Evolutionary conservation across 2,888 invertebrate genomes (phyloP).

Genomic region (Patella depressa): DNA sequence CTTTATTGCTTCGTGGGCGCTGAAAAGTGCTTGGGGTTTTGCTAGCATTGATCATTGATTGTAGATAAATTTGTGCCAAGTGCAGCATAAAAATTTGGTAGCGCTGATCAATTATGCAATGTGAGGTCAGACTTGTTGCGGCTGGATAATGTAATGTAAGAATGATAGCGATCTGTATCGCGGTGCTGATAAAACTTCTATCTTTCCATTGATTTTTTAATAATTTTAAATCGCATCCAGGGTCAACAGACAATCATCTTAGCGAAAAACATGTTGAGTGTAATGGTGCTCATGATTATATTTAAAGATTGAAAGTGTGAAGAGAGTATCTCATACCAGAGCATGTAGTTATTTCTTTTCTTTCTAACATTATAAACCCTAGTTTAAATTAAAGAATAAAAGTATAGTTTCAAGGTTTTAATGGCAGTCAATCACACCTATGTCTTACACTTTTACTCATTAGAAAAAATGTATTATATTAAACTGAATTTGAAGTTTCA

Average conservation of each 20-base stretch:
- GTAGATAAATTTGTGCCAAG: conserved; percentile 13
- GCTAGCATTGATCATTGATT: conserved; percentile 9
- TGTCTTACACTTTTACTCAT: too few relatives aligned
- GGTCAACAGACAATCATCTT: conserved; percentile 6
- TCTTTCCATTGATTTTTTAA: conserved; percentile 11
- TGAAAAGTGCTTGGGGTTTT: background rate
- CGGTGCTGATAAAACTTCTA: conserved; percentile 1
- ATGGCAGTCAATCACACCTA: too few relatives aligned
- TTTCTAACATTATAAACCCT: too few relatives aligned
- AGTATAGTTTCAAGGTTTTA: too few relatives aligned
- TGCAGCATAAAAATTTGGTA: conserved; percentile 25
- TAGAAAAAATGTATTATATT: too few relatives aligned
- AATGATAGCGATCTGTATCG: conserved; percentile 10
- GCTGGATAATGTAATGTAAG: conserved; percentile 16
- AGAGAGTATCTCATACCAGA: too few relatives aligned
- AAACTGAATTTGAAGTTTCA: too few relatives aligned
- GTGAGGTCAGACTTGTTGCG: conserved; percentile 19
- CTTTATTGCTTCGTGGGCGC: conserved; percentile 8
- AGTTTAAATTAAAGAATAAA: too few relatives aligned
- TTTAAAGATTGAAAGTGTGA: conserved; percentile 3
- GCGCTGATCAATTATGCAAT: conserved; percentile 30
- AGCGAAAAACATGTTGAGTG: conserved; percentile 10
- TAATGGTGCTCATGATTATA: conserved; percentile 10
- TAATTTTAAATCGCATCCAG: conserved; percentile 8
- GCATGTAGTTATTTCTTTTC: too few relatives aligned